phyloP scores from a whole-genome alignment of 1,140 invertebrate species.

The Saccostrea echinata region DNA sequence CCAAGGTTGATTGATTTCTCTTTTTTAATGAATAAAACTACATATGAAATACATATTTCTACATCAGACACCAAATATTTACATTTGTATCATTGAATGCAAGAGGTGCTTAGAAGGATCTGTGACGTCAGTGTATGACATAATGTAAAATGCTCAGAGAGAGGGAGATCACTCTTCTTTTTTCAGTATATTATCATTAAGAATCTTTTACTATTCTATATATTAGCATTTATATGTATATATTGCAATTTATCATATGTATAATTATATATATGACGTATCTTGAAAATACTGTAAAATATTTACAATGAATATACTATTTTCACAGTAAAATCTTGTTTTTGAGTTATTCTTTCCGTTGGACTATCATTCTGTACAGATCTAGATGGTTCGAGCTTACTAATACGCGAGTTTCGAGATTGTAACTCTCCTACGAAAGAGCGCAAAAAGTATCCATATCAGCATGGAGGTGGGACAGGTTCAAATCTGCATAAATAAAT shows the following conservation, averaged over 20 bases:
- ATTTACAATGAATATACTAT: conserved; percentile 12
- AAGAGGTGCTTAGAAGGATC: not conserved
- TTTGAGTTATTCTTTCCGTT: not conserved
- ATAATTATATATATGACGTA: not conserved
- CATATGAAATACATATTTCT: too few species aligned
- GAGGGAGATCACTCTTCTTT: not conserved
- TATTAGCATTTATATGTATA: not conserved
- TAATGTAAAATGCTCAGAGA: not conserved
- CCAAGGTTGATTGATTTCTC: not conserved
- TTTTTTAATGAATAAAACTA: too few species aligned
- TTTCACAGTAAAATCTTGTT: not conserved
- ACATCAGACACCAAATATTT: not conserved
- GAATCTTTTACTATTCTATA: not conserved
- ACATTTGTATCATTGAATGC: not conserved
- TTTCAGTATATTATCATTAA: not conserved
- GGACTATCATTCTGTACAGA: too few species aligned
- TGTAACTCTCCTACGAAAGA: too few species aligned
- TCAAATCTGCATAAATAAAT: too few species aligned
- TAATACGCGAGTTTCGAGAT: too few species aligned
- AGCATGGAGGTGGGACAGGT: too few species aligned
- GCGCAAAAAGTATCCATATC: too few species aligned
- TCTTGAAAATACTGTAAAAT: not conserved
- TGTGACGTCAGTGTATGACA: not conserved
- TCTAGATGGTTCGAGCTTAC: too few species aligned
- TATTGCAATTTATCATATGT: not conserved